Evolutionary conservation across 2,888 invertebrate species (phyloP), one percentile per base, ranked within the genome.

Genomic region (Synergus laeviventris): DNA sequence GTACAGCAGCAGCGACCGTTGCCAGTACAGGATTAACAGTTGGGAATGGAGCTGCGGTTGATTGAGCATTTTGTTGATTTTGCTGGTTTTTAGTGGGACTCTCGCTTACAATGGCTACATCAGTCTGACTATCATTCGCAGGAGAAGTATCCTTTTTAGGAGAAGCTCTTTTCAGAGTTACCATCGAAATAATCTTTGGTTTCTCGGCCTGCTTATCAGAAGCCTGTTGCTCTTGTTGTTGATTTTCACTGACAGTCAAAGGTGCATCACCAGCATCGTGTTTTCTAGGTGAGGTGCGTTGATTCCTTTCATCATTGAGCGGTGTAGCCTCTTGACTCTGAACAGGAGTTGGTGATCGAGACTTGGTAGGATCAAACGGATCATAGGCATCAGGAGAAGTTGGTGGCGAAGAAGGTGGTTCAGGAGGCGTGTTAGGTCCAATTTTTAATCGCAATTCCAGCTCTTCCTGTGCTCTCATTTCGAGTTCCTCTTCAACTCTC

Each of bases 331-430:
- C 81, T 49, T 89, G 89, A 54, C 88, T 89, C 0, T 84, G 85
- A 0, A 85, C 88, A 0, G 94, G 94, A 0, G 94, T 94, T 0
- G 93, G 94, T 16, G 95, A 94, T 24, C 95, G 92, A 0, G 97
- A 96, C 89, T 96, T 96, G 11, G 97, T 97, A 0, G 97, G 97
- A 91, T 97, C 97, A 91, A 97, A 97, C 1, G 97, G 97, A 94
- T 97, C 97, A 91, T 97, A 97, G 3, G 95, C 96, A 90, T 96
- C 96, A 0, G 96, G 96, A 16, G 96, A 94, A 79, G 94, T 94
- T 0, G 94, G 94, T 0, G 94, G 94, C 9, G 94, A 94, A 78
- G 93, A 93, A 74, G 94, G 94, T 0, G 94, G 94, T 82, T 94
- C 94, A 0, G 94, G 94, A 0, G 95, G 95, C 5, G 95, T 95